A percentile compares a stretch with the other conserved stretches of the same genome.
Evolutionary conservation across 2,888 invertebrate genomes (phyloP).

Genomic region (Phytoseiulus persimilis): DNA sequence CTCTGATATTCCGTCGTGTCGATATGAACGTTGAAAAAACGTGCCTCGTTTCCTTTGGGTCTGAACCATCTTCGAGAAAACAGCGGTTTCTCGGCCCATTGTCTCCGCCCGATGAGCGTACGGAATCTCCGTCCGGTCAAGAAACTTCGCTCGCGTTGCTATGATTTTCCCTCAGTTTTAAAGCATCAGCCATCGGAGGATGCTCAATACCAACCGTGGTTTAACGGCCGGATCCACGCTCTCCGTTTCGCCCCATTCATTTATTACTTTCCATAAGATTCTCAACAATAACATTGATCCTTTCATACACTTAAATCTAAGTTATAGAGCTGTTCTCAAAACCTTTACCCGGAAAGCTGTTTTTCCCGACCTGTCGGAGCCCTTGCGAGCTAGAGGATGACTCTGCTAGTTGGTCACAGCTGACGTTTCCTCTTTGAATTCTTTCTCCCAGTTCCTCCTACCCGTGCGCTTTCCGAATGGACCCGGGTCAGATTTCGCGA

Average conservation of each 20-base stretch:
- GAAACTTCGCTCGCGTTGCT: background rate
- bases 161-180: background rate
- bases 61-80: too few relatives aligned
- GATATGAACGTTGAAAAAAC: too few relatives aligned
- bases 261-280: background rate
- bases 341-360: background rate
- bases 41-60: too few relatives aligned
- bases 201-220: too few relatives aligned
- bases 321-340: background rate
- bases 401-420: background rate
- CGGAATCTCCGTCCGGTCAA: too few relatives aligned
- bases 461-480: too few relatives aligned
- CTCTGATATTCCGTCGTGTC: background rate
- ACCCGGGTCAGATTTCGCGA: too few relatives aligned
- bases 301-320: background rate
- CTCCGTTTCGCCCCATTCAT: background rate
- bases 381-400: background rate
- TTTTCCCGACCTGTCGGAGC: background rate
- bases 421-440: too few relatives aligned
- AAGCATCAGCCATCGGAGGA: background rate
- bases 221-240: background rate
- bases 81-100: too few relatives aligned
- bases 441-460: too few relatives aligned
- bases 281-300: background rate
- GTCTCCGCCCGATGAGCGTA: too few relatives aligned